Percentiles rank a stretch among this genome's conserved stretches.
Evolutionary conservation across 2,113 vertebrate species (phyloP).

Genomic region (Aspidoscelis tigris): DNA sequence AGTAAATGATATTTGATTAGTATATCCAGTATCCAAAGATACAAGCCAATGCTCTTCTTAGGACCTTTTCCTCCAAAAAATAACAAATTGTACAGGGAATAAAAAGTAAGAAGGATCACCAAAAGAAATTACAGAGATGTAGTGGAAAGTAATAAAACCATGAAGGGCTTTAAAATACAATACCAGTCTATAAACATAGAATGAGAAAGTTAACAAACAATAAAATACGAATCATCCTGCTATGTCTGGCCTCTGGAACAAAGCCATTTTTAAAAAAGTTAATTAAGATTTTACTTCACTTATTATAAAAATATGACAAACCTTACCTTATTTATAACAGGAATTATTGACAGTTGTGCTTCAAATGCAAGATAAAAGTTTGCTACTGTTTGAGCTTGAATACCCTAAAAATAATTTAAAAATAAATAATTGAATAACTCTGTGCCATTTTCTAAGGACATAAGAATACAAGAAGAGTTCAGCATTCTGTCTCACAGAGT

Average conservation of each 20-base stretch:
- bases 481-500: too few species aligned
- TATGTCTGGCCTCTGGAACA: neutral
- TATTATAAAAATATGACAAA: neutral
- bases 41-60: too few species aligned
- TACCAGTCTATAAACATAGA: neutral
- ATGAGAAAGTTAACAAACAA: too few species aligned
- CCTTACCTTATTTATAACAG: slow-evolving; percentile 96
- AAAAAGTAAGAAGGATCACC: neutral
- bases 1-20: too few species aligned
- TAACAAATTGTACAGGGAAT: neutral
- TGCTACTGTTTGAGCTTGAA: slow-evolving; percentile 97
- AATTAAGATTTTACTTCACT: neutral
- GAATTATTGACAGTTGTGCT: slow-evolving; percentile 92
- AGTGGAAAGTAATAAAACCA: neutral
- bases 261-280: neutral
- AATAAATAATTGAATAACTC: slow-evolving; percentile 25
- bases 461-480: too few species aligned
- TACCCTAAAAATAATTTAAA: slow-evolving; percentile 79
- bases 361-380: slow-evolving; percentile 98
- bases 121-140: neutral
- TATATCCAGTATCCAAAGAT: too few species aligned
- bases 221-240: neutral
- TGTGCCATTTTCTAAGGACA: neutral
- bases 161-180: neutral
- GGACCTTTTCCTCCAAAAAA: neutral